Evolutionary conservation across 2,113 vertebrate genomes (phyloP).

Genomic region (Phycodurus eques): DNA sequence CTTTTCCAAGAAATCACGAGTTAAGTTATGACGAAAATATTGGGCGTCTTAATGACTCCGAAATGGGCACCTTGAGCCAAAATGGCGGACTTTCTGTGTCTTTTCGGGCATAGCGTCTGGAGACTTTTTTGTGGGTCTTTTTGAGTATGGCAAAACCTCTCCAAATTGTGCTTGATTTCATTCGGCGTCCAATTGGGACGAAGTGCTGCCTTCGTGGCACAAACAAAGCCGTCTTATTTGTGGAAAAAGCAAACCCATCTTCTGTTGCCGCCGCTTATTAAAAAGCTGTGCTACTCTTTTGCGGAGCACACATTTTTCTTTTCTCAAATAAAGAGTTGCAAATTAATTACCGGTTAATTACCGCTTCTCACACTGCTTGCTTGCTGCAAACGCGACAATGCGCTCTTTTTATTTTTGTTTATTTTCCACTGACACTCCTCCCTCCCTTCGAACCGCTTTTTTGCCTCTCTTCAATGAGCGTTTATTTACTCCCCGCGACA

Average conservation of each 20-base stretch:
- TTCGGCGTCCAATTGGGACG: neutral
- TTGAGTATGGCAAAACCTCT: neutral
- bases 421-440: neutral
- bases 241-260: conserved; percentile 55
- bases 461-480: conserved; percentile 38
- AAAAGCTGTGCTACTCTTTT: conserved; percentile 65
- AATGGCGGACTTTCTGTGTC: neutral
- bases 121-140: neutral
- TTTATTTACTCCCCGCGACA: conserved; percentile 54
- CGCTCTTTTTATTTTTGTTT: conserved; percentile 32
- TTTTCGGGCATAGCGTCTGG: neutral
- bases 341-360: conserved; percentile 76
- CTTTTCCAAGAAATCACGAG: too few species aligned
- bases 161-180: neutral
- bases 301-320: conserved; percentile 58
- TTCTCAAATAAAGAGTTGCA: conserved; percentile 66
- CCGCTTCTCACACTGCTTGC: conserved; percentile 61
- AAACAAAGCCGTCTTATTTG: conserved; percentile 67
- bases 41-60: too few species aligned
- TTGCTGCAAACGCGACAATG: conserved; percentile 60
- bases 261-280: conserved; percentile 47
- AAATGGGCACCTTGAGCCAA: too few species aligned
- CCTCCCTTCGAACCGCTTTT: conserved; percentile 52
- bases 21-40: too few species aligned
- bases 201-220: conserved; percentile 47